phyloP scores from a whole-genome alignment of 2,113 vertebrate genomes.

The Chlamydotis undulata region DNA sequence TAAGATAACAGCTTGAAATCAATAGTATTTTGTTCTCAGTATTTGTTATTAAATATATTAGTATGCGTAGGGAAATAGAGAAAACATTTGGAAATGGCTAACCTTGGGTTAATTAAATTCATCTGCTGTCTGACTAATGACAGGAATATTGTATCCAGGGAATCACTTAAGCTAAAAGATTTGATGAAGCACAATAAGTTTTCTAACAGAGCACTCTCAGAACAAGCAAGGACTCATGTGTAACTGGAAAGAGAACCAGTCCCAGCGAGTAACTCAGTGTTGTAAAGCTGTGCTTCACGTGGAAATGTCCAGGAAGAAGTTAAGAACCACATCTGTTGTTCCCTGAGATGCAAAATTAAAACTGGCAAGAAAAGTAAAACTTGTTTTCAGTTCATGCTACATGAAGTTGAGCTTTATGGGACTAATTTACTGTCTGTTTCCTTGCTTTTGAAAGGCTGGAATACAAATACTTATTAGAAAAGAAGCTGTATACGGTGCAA shows the following conservation, averaged over 20 bases:
- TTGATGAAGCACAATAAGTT: background rate
- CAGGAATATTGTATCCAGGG: background rate
- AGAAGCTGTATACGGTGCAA: background rate
- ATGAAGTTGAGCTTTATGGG: background rate
- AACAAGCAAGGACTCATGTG: background rate
- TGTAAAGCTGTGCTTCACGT: background rate
- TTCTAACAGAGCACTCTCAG: background rate
- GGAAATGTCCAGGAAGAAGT: background rate
- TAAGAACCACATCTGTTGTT: background rate
- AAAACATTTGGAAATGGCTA: constrained; percentile 10
- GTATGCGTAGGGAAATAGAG: background rate
- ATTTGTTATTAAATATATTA: background rate
- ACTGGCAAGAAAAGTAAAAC: background rate
- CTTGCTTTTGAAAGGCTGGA: background rate
- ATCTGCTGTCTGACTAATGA: constrained; percentile 40
- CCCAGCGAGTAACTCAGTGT: background rate
- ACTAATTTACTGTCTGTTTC: background rate
- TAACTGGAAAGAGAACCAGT: background rate
- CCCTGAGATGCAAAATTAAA: background rate
- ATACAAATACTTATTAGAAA: background rate
- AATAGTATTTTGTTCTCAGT: background rate
- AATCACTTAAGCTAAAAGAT: background rate
- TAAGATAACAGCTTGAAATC: background rate
- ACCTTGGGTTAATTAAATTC: constrained; percentile 35
- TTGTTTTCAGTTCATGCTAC: background rate